Evolutionary conservation across 2,797 vertebrate genomes (phyloP), one percentile per base, ranked within the genome.

Genomic region (Selene dorsalis): DNA sequence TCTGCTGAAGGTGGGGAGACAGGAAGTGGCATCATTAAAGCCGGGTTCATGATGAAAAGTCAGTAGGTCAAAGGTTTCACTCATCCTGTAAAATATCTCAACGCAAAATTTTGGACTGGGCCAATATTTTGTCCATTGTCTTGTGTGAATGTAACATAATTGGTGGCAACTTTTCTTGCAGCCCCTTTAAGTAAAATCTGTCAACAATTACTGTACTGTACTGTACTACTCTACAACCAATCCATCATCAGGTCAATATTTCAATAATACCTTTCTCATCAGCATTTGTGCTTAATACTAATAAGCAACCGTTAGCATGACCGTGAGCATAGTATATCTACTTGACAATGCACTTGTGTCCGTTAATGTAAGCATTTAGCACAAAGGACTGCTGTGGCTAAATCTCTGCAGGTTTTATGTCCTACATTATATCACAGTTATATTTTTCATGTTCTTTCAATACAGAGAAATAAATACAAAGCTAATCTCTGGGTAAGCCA

Each of bases 1-100:
- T 95, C 96, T 91, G 95, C 93, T 95, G 84, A n/a, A 58, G 16
- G 47, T 55, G 50, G 11, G 74, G 68, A 0, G 3, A 82, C 58
- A 73, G 63, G 18, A 79, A 72, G 60, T 48, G 6, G 6, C 13
- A 30, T 61, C 14, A 55, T 68, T 64, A 41, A 41, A 59, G 26
- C 16, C 24, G 26, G 52, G 22, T 16, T 28, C 28, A 8, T 13
- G 9, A 60, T 30, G 18, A 28, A 41, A 35, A 59, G 16, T 57
- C 28, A 30, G 26, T 8, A 32, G 26, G 53, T 30, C 53, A 53
- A 26, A 56, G 26, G 26, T 28, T 30, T 17, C 53, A 30, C 16
- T 56, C 16, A 35, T 18, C 26, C 26, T 56, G 53, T 41, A 14
- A 30, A 56, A 56, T 56, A 56, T 26, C 22, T 26, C 24, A 53